Base-by-base conservation (phyloP, 2,797 vertebrate genomes). In the Eptatretus atami region DNA sequence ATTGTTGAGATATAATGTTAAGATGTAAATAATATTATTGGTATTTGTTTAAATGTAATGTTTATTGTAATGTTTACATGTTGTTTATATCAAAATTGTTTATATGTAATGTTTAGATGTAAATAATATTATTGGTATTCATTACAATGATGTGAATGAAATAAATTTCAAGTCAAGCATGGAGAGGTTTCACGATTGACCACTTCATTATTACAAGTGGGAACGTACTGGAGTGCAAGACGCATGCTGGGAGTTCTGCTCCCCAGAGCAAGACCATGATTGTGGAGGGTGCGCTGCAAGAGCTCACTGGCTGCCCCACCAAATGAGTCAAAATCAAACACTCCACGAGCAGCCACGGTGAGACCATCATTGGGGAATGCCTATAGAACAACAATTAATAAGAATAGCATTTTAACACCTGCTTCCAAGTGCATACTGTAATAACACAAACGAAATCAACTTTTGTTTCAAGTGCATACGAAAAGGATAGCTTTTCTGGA, bases 321-420 rank as follows among this genome's bases (percentile, higher is more conserved):
- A 78, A 95, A 98, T n/a, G 90, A 86, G 74, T 98, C 90, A 31
- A 98, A 98, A 75, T 98, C 92, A 66, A 98, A 98, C 19, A 98
- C 87, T 1, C 95, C 94, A 60, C 81, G 79, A 71, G 96, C 82
- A 69, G 92, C 87, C 52, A 74, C 86, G 66, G 88, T 78, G 63
- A 96, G 76, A 66, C 92, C 92, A 73, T 98, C 92, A 1, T 73
- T 67, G 3, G 90, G 92, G 74, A 90, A 98, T 78, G 78, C 88
- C 92, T 98, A 76, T 65, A 55, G 60, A 66, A 63, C 69, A 53
- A 65, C 67, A 68, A 11, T 69, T 67, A 68, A 67, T 65, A 1
- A 63, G 6, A 19, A 64, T 53, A 63, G 65, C 15, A 13, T 25
- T 57, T 12, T 19, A 44, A 65, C n/a, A 44, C 63, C 63, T 52